These are phyloP conservation scores for Ctenicera cuprea DNA, from an alignment of 2,888 invertebrate genomes.

Conservation along the genomic window DNA sequence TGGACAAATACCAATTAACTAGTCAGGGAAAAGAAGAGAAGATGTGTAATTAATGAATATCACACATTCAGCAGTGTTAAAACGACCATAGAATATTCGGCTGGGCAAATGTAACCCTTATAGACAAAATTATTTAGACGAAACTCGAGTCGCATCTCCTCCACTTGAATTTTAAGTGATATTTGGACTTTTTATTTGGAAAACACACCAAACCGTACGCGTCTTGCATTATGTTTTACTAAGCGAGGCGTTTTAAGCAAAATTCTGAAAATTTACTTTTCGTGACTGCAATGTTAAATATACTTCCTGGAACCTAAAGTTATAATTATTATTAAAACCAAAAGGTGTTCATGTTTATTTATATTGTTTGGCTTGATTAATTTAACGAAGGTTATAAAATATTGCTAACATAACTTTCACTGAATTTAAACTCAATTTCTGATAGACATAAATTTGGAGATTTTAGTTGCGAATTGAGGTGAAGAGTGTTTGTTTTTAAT, in stretches of 20 bases:
- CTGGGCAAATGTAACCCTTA: slow-evolving; percentile 22
- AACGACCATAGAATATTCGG: slow-evolving; percentile 18
- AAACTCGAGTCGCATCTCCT: slow-evolving; percentile 1
- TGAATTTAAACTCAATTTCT: too few species aligned
- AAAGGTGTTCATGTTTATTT: too few species aligned
- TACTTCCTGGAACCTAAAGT: too few species aligned
- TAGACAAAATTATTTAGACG: slow-evolving; percentile 2
- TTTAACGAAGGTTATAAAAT: too few species aligned
- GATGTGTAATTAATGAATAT: slow-evolving; percentile 57
- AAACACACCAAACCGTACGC: slow-evolving; percentile 30
- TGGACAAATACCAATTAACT: slow-evolving; percentile 36
- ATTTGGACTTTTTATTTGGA: slow-evolving; percentile 41
- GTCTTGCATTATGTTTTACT: slow-evolving; percentile 16
- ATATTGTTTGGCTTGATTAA: too few species aligned
- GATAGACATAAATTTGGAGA: too few species aligned
- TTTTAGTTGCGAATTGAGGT: too few species aligned
- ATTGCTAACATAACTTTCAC: too few species aligned
- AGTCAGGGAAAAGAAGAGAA: slow-evolving; percentile 34
- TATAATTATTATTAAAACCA: too few species aligned
- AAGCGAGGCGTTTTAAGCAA: neutral
- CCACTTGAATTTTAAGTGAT: slow-evolving; percentile 41
- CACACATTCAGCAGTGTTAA: slow-evolving; percentile 54
- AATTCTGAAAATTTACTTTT: neutral
- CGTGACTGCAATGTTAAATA: too few species aligned
- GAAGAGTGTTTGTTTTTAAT: too few species aligned